Base-by-base conservation (phyloP, 2,888 invertebrate genomes). In the Noctuana brunneofusca region DNA sequence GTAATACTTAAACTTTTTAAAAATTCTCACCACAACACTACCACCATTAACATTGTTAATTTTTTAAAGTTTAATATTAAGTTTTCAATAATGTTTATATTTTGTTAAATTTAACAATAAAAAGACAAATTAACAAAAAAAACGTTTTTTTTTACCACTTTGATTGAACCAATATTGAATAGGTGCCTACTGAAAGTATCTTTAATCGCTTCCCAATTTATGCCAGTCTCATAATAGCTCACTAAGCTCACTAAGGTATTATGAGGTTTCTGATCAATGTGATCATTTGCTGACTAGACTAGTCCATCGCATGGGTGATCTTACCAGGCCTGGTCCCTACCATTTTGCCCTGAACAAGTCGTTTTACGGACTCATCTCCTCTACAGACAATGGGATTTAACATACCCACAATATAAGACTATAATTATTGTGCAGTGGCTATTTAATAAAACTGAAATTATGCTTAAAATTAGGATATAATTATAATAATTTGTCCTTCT, bases 71-170 rank as follows among this genome's bases (percentile, higher is more conserved):
- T 79, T 71, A 84, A 83, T 79, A 83, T 79, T 74, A 70, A 87
- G 84, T 82, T 80, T 86, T 87, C 79, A 71, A 79, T 84, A 81
- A 86, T 86, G 80, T 87, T n/a, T 86, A 84, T 84, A 83, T 87
- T 86, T 89, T 89, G 83, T 87, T 87, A 85, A 86, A 67, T 86
- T 88, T 89, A 89, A 89, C 87, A 90, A 85, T 90, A 89, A 89
- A 59, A 89, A 88, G 87, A 89, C 87, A 86, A 74, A 79, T 78
- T 79, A 79, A 82, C 79, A 76, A 66, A 66, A 46, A 27, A 52
- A 22, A 12, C n/a, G 53, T 66, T 60, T 56, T 58, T 59, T 58
- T 32, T 20, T 2, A n/a, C 12, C 6, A 18, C 30, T 20, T 48
- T 48, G 11, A 48, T 6, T 16, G 1, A 2, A 4, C 16, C 43